Base-by-base conservation (phyloP, 2,888 invertebrate species). In the Sinopyrophorus schimmeli region DNA sequence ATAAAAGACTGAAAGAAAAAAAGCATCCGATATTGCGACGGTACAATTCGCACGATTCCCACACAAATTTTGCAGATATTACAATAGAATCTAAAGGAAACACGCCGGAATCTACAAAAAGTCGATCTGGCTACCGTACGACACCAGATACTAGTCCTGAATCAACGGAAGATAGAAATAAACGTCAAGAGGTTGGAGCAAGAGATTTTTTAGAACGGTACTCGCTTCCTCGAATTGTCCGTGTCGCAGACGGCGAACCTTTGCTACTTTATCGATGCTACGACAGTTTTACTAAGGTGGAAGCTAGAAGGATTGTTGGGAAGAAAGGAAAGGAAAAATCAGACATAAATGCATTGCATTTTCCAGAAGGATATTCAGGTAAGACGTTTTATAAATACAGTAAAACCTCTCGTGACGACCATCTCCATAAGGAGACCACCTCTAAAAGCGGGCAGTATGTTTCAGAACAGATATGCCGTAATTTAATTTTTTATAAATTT, bases 331-430 rank as follows among this genome's bases (percentile, higher is more conserved):
- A 65, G 47, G 68, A 68, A 38, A 80, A 63, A 64, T 64, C 77
- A 55, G 79, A 80, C 9, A 79, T 79, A 10, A 80, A 80, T 56
- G 76, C 80, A 43, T 70, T 83, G 53, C 81, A 80, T 62, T 82
- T 83, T 66, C 83, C 83, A 55, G 83, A 83, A 68, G 81, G 81
- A 57, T 83, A 83, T 72, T 79, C 81, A 71, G 83, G 83, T 83
- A 59, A 78, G 79, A 30, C 6, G 18, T 18, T 18, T 18, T 18
- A 18, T 18, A 18, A 18, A 18, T 5, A 18, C n/a, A n/a, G n/a
- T n/a, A n/a, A n/a, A n/a, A n/a, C n/a, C n/a, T n/a, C n/a, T n/a
- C n/a, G n/a, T n/a, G n/a, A n/a, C n/a, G n/a, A n/a, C n/a, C n/a
- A n/a, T n/a, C n/a, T n/a, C n/a, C n/a, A n/a, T n/a, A n/a, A n/a